These are phyloP conservation scores for Capromys pilorides DNA, from an alignment of 2,797 vertebrate genomes.

Conservation along the genomic window DNA sequence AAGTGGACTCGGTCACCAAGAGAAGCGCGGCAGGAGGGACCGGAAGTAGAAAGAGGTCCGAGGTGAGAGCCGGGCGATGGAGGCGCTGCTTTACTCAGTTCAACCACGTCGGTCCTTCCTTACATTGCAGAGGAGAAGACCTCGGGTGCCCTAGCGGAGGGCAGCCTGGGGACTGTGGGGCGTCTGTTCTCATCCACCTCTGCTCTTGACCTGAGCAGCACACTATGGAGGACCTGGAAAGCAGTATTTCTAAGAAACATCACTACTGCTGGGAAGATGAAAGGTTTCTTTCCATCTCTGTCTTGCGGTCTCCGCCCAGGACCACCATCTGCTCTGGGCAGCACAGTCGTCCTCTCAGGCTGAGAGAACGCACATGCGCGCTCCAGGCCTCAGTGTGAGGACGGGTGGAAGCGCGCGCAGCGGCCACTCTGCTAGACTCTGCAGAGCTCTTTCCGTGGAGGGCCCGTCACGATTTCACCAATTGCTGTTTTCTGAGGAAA, in stretches of 20 bases:
- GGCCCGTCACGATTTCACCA: neutral
- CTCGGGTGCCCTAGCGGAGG: neutral
- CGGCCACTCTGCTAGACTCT: neutral
- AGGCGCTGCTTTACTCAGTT: neutral
- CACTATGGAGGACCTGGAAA: neutral
- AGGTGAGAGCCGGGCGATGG: neutral
- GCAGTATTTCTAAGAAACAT: neutral
- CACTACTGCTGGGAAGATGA: neutral
- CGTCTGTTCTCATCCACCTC: neutral
- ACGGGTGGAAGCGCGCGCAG: neutral
- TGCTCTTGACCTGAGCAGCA: neutral
- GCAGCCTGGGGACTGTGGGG: neutral
- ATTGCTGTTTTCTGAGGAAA: slow-evolving; percentile 21
- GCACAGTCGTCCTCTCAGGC: neutral
- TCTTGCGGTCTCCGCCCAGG: neutral
- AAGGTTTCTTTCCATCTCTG: neutral
- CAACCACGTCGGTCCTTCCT: neutral
- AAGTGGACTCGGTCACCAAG: neutral
- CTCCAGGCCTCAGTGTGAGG: neutral
- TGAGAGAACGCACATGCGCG: neutral
- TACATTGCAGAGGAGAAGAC: neutral
- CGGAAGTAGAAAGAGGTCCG: neutral
- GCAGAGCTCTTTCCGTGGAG: neutral
- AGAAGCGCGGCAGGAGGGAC: neutral
- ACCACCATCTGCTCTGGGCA: neutral